phyloP scores from a whole-genome alignment of 2,797 vertebrate genomes.

The Cryptoblepharus egeriae region DNA sequence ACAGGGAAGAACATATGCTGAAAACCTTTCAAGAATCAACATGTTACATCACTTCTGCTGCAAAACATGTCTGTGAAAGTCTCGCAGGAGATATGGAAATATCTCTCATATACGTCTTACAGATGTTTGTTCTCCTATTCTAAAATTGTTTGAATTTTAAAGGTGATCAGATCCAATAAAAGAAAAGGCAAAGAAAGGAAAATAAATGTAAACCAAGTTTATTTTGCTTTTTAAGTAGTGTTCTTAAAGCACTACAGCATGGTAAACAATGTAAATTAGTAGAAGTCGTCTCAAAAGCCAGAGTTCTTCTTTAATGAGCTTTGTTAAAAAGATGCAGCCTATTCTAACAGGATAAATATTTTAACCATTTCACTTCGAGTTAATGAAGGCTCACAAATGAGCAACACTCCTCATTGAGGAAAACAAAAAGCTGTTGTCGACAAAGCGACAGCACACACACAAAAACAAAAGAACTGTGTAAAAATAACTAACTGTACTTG shows the following conservation, averaged over 20 bases:
- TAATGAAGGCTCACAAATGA: conserved; percentile 99
- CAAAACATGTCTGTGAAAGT: background rate
- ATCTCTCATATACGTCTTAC: conserved; percentile 50
- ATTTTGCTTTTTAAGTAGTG: conserved; percentile 95
- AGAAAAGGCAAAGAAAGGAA: conserved; percentile 73
- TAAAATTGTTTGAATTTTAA: conserved; percentile 21
- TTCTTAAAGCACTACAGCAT: conserved; percentile 96
- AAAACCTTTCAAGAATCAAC: background rate
- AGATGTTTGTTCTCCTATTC: conserved; percentile 12
- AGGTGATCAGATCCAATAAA: conserved; percentile 70
- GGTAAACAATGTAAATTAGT: conserved; percentile 99
- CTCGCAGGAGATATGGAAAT: background rate
- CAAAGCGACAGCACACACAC: conserved; percentile 96
- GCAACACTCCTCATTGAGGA: conserved; percentile 99
- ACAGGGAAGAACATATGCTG: background rate
- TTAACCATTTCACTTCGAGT: conserved; percentile 96
- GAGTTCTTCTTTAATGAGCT: conserved; percentile 93
- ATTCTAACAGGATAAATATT: conserved; percentile 99
- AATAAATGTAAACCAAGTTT: conserved; percentile 98
- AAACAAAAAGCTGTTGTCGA: conserved; percentile 99
- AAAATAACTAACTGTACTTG: conserved; percentile 98
- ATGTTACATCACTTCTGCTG: background rate
- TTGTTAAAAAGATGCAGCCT: conserved; percentile 98
- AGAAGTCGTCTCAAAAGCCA: conserved; percentile 95
- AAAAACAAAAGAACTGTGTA: conserved; percentile 90